Evolutionary conservation across 2,888 invertebrate genomes (phyloP), one percentile per base, ranked within the genome.

Genomic region (Octonoba sinensis): DNA sequence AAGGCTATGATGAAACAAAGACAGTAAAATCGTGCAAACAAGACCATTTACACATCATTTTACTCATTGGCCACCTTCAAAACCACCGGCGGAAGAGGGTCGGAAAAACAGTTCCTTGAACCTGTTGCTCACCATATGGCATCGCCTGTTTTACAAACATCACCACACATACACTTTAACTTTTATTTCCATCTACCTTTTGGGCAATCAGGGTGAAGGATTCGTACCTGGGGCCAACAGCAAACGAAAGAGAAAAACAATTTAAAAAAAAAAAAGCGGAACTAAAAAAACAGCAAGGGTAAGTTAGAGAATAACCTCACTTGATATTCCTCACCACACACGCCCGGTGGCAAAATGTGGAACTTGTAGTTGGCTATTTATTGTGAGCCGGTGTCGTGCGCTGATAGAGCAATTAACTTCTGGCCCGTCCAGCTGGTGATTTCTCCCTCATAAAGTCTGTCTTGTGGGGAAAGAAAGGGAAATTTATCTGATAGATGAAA

Each of bases 101-200:
- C 20, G 54, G n/a, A 54, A 54, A n/a, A 18, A 16, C 18, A 18
- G 18, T 54, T 54, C 20, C 16, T 20, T 20, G 20, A 54, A 54
- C 54, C 15, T 16, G 18, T n/a, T n/a, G 51, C 18, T 54, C n/a
- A 20, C 16, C 36, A 36, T 36, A 20, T 54, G n/a, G 16, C 18
- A 18, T 20, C 64, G 46, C 64, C 64, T 64, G 18, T 20, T 64
- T 64, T 64, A 64, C 20, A 64, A 64, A 64, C 64, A 64, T 8
- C 46, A 64, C 64, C 64, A 64, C 64, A 46, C 64, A 47, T 20
- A 46, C 20, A 46, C 20, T 54, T 20, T 18, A 54, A 54, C 54
- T 54, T 18, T 20, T 16, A 18, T 54, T 54, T 54, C 20, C 54
- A 18, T n/a, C 54, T 54, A n/a, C 6, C 36, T 36, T 36, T 36